A percentile compares a stretch with the other conserved stretches of the same genome.
Conservation (phyloP, 2,888 invertebrate genomes). For the Drosophila diplacantha region DNA sequence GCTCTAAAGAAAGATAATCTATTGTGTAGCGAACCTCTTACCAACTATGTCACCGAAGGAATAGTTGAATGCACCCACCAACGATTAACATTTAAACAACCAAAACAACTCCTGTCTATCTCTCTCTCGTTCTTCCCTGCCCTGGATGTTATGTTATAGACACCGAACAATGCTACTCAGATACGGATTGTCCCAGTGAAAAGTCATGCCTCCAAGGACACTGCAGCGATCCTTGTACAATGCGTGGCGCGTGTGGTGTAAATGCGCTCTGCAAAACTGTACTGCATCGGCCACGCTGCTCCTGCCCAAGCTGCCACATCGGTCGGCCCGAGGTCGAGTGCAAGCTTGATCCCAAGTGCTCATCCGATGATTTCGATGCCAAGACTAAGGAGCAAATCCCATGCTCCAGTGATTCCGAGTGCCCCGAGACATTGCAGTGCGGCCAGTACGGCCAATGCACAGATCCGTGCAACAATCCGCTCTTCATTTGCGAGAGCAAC, state of each 20-base stretch:
- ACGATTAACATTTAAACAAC: slow-evolving; percentile 65
- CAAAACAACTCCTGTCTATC: slow-evolving; percentile 72
- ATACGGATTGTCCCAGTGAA: slow-evolving; percentile 94
- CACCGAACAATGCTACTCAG: slow-evolving; percentile 92
- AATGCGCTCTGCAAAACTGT: slow-evolving; percentile 93
- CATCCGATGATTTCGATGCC: slow-evolving; percentile 78
- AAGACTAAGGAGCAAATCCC: slow-evolving; percentile 79
- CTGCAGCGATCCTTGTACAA: slow-evolving; percentile 93
- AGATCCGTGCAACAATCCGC: slow-evolving; percentile 86
- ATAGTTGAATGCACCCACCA: slow-evolving; percentile 67
- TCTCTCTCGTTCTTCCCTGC: slow-evolving; percentile 69
- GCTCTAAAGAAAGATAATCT: slow-evolving; percentile 27
- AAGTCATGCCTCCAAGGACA: slow-evolving; percentile 93
- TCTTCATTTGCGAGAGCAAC: slow-evolving; percentile 86
- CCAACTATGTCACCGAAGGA: slow-evolving; percentile 50
- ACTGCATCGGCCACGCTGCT: slow-evolving; percentile 90
- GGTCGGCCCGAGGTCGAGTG: slow-evolving; percentile 90
- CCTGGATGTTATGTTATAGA: slow-evolving; percentile 73
- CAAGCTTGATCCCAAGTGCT: slow-evolving; percentile 88
- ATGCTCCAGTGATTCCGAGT: slow-evolving; percentile 85
- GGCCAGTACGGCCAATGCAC: slow-evolving; percentile 86
- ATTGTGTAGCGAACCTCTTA: slow-evolving; percentile 46
- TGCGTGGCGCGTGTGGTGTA: slow-evolving; percentile 91
- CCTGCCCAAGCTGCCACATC: slow-evolving; percentile 91
- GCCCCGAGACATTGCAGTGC: slow-evolving; percentile 87